Evolutionary conservation across 2,113 vertebrate species (phyloP).

Genomic region (Peromyscus maniculatus): DNA sequence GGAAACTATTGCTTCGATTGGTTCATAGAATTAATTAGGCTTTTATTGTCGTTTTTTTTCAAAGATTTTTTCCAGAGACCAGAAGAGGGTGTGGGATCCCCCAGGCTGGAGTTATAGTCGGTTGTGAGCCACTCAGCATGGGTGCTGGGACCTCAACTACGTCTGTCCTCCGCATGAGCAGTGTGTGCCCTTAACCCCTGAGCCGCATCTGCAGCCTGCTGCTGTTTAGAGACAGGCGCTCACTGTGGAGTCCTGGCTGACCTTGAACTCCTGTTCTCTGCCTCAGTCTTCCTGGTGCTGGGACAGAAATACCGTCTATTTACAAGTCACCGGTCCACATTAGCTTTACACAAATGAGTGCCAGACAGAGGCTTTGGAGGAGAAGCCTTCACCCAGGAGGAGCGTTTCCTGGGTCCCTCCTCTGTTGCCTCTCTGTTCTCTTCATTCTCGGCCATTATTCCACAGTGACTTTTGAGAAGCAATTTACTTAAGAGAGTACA

Average conservation of each 20-base stretch:
- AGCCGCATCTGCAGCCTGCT: not conserved
- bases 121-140: not conserved
- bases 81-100: not conserved
- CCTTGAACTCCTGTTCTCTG: not conserved
- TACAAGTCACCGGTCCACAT: not conserved
- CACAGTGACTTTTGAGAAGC: constrained; percentile 23
- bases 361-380: constrained; percentile 20
- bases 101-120: not conserved
- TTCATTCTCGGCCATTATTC: not conserved
- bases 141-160: no score
- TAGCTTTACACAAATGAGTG: not conserved
- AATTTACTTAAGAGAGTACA: constrained; percentile 75
- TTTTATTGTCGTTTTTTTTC: not conserved
- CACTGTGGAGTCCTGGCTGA: not conserved
- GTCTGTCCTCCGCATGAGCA: not conserved
- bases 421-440: not conserved
- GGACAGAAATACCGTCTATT: not conserved
- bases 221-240: not conserved
- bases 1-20: constrained; percentile 20
- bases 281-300: not conserved
- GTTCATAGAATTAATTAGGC: not conserved
- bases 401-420: not conserved
- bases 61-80: not conserved
- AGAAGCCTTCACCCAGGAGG: not conserved
- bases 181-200: no score